Percentiles rank a stretch among this genome's conserved stretches.
phyloP scores from a whole-genome alignment of 2,888 invertebrate genomes.

The Cantharis rustica region DNA sequence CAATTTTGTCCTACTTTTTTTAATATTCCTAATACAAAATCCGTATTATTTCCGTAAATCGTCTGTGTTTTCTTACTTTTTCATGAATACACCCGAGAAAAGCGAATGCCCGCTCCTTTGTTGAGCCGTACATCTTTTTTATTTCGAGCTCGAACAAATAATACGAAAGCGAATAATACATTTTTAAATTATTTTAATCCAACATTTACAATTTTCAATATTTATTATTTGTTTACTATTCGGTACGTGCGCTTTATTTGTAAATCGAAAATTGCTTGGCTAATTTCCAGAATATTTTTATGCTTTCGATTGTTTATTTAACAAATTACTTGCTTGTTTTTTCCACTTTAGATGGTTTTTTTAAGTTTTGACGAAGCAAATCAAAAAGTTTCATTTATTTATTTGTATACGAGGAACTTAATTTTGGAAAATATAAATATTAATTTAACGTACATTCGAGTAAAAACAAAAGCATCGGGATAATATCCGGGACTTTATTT shows the following conservation, averaged over 20 bases:
- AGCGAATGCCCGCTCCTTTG: background rate
- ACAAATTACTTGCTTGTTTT: background rate
- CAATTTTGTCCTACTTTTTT: background rate
- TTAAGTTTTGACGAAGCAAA: background rate
- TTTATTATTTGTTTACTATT: background rate
- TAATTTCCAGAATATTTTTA: background rate
- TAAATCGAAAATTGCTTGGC: background rate
- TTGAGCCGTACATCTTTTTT: background rate
- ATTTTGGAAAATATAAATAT: background rate
- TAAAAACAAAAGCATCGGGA: background rate
- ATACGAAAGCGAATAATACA: background rate
- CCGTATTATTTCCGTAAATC: background rate
- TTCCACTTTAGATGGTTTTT: background rate
- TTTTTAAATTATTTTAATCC: background rate
- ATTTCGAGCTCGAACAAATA: background rate
- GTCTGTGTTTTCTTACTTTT: background rate
- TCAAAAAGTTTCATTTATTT: background rate
- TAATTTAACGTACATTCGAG: background rate
- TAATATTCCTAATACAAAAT: background rate
- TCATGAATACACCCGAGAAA: background rate
- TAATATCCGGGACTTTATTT: background rate
- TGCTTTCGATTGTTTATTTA: background rate
- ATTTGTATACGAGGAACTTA: background rate
- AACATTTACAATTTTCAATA: background rate
- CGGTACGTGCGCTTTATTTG: background rate